Evolutionary conservation across 2,113 vertebrate species (phyloP).

Genomic region (Hippocampus mohnikei): DNA sequence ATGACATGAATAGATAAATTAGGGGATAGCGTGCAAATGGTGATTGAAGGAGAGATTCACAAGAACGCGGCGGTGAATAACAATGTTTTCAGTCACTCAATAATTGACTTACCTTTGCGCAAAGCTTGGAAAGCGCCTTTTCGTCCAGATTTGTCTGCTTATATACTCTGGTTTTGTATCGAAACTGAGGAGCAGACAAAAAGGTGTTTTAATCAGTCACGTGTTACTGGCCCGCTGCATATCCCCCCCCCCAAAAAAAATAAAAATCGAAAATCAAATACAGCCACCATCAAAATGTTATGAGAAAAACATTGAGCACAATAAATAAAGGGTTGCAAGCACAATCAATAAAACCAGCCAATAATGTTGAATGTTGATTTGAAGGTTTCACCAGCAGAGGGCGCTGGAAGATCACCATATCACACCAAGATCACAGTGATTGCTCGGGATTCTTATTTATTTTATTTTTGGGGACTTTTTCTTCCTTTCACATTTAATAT

Average conservation of each 20-base stretch:
- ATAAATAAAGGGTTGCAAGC: too few species aligned
- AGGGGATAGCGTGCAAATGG: too few species aligned
- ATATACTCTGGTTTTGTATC: slow-evolving; percentile 96
- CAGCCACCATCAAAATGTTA: too few species aligned
- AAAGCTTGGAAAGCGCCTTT: slow-evolving; percentile 90
- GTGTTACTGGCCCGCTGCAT: too few species aligned
- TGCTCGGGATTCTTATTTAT: neutral
- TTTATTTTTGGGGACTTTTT: neutral
- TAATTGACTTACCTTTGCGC: slow-evolving; percentile 82
- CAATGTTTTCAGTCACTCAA: neutral
- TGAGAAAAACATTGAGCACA: too few species aligned
- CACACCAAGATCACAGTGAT: slow-evolving; percentile 8
- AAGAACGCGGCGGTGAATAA: too few species aligned
- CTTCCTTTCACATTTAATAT: neutral
- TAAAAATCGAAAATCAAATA: too few species aligned
- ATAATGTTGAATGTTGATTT: too few species aligned
- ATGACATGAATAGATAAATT: too few species aligned
- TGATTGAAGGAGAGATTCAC: too few species aligned
- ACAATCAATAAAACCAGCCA: too few species aligned
- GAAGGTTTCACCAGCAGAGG: slow-evolving; percentile 50
- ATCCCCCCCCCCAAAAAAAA: too few species aligned
- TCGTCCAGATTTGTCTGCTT: slow-evolving; percentile 93
- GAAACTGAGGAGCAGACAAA: slow-evolving; percentile 77
- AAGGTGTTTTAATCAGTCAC: slow-evolving; percentile 1
- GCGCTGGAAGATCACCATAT: slow-evolving; percentile 38